Evolutionary conservation across 2,113 vertebrate species (phyloP).

Genomic region (Phalacrocorax carbo): DNA sequence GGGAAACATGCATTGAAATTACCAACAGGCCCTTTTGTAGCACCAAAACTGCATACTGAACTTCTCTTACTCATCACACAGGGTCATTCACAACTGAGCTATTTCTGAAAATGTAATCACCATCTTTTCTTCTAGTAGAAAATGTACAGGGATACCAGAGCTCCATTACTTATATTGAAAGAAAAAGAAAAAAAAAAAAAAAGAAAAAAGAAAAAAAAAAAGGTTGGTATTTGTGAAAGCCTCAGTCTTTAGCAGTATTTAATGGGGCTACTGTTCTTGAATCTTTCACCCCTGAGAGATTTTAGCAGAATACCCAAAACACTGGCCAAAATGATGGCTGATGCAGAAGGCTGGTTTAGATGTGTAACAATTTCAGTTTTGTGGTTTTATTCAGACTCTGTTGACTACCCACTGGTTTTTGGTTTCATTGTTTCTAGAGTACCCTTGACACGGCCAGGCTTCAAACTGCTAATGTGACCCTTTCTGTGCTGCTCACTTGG

Average conservation of each 20-base stretch:
- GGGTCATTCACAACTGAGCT: constrained; percentile 23
- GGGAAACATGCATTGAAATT: constrained; percentile 48
- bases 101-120: constrained; percentile 19
- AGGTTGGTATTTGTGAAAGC: not conserved
- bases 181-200: not conserved
- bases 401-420: not conserved
- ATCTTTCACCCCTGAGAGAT: not conserved
- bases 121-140: not conserved
- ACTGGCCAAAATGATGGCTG: not conserved
- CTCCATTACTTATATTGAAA: not conserved
- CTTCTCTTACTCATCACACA: constrained; percentile 18
- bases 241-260: not conserved
- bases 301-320: not conserved
- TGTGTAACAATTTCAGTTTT: not conserved
- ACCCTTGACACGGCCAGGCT: not conserved
- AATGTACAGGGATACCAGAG: not conserved
- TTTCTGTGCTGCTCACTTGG: not conserved
- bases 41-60: constrained; percentile 17
- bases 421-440: not conserved
- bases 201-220: not conserved
- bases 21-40: constrained; percentile 20
- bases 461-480: not conserved
- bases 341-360: not conserved
- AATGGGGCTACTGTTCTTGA: not conserved
- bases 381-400: not conserved